A percentile compares a stretch with the other conserved stretches of the same genome.
phyloP scores from a whole-genome alignment of 2,888 invertebrate species.

The Exocentrus adspersus region DNA sequence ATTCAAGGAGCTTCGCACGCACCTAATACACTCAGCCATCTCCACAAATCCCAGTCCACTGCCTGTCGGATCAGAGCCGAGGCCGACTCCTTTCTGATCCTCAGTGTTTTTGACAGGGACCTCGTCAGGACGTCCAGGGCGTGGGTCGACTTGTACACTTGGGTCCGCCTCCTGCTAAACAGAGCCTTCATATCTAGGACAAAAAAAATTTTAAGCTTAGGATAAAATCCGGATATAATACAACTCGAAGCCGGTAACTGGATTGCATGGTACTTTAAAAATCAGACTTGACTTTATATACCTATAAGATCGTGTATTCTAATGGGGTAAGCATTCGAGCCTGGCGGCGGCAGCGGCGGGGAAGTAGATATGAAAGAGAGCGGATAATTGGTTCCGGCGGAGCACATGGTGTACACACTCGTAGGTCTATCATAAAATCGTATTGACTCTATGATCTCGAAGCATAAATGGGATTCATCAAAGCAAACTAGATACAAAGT shows the following conservation, averaged over 20 bases:
- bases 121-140: constrained; percentile 70
- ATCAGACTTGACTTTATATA: too few species aligned
- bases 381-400: not conserved
- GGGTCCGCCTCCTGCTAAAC: constrained; percentile 67
- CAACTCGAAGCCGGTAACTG: too few species aligned
- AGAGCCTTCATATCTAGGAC: constrained; percentile 69
- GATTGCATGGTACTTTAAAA: too few species aligned
- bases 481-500: too few species aligned
- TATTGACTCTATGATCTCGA: not conserved
- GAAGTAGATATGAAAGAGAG: not conserved
- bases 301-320: too few species aligned
- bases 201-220: too few species aligned
- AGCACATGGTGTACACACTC: not conserved
- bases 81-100: constrained; percentile 50
- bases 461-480: not conserved
- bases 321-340: too few species aligned
- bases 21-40: constrained; percentile 75
- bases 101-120: constrained; percentile 57
- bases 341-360: too few species aligned
- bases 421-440: not conserved
- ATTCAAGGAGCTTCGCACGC: constrained; percentile 45
- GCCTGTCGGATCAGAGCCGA: constrained; percentile 65
- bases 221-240: too few species aligned
- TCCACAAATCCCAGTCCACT: constrained; percentile 70
- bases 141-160: constrained; percentile 69